Conservation (phyloP, 2,797 vertebrate species). For the Hozukius guyotensis region DNA sequence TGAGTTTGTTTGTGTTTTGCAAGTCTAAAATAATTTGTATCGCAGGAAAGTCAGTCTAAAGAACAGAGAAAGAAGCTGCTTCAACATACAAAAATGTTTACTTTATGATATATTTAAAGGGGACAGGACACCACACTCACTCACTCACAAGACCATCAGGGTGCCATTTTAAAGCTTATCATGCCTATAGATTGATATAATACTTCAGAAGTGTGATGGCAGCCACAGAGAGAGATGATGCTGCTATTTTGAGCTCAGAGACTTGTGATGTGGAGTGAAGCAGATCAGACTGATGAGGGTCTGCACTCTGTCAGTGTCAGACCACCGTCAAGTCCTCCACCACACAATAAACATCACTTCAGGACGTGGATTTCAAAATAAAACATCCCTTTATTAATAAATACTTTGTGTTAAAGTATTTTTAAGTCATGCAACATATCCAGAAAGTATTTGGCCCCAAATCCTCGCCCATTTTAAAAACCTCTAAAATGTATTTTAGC, state of each 20-base stretch:
- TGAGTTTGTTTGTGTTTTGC: neutral
- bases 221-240: slow-evolving; percentile 36
- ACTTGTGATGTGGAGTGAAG: slow-evolving; percentile 70
- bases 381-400: neutral
- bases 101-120: neutral
- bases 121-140: neutral
- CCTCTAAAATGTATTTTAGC: neutral
- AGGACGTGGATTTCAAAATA: slow-evolving; percentile 57
- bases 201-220: slow-evolving; percentile 45
- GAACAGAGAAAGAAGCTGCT: neutral
- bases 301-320: slow-evolving; percentile 79
- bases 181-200: slow-evolving; percentile 24
- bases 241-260: slow-evolving; percentile 73
- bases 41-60: neutral
- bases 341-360: neutral
- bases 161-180: slow-evolving; percentile 28
- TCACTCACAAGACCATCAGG: neutral
- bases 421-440: neutral
- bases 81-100: neutral
- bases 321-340: slow-evolving; percentile 22
- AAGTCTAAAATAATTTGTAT: neutral
- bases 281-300: slow-evolving; percentile 58
- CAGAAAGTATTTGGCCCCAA: neutral
- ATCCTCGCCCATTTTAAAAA: neutral
- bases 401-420: neutral